Conservation (phyloP, 2,797 vertebrate species). For the Bradypodion ventrale region DNA sequence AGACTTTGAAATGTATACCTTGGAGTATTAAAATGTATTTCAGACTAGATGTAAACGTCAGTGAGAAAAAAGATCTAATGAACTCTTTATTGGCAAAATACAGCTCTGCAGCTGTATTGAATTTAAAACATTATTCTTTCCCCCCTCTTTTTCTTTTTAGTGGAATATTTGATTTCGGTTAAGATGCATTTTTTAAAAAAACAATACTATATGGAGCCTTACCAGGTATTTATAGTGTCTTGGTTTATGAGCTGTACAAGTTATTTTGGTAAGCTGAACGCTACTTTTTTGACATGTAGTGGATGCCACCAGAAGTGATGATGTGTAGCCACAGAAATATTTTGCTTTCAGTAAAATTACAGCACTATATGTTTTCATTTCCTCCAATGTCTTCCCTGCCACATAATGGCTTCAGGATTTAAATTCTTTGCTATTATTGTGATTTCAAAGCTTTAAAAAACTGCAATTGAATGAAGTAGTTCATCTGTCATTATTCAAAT, state of each 20-base stretch:
- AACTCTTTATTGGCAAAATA: constrained; percentile 70
- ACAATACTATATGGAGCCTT: constrained; percentile 47
- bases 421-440: constrained; percentile 77
- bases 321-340: constrained; percentile 46
- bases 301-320: constrained; percentile 41
- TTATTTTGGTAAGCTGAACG: constrained; percentile 41
- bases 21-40: constrained; percentile 68
- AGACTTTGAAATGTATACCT: constrained; percentile 75
- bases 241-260: constrained; percentile 30
- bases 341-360: constrained; percentile 67
- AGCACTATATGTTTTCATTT: constrained; percentile 72
- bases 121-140: constrained; percentile 57
- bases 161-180: constrained; percentile 48
- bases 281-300: constrained; percentile 37
- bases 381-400: constrained; percentile 69
- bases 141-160: not conserved
- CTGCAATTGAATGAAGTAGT: constrained; percentile 76
- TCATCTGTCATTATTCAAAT: constrained; percentile 84
- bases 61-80: constrained; percentile 68
- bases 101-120: constrained; percentile 64
- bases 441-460: constrained; percentile 79
- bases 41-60: constrained; percentile 70
- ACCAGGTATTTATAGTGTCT: constrained; percentile 48
- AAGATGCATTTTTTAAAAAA: constrained; percentile 50
- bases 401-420: constrained; percentile 77